phyloP scores from a whole-genome alignment of 2,888 invertebrate genomes.

The Pandemis corylana region DNA sequence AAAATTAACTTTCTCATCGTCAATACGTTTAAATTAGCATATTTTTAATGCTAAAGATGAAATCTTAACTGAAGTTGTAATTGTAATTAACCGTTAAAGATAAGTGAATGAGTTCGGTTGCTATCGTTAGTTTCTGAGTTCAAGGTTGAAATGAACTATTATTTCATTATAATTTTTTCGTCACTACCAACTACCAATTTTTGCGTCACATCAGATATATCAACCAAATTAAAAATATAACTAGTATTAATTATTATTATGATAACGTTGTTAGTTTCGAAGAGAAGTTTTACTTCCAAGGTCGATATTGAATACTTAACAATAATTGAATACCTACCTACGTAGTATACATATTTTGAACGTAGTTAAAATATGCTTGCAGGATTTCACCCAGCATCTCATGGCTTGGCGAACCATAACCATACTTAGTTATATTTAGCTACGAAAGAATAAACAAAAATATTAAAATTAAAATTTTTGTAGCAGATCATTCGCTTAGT shows the following conservation, averaged over 20 bases:
- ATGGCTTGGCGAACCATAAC: background rate
- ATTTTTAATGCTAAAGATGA: conserved; percentile 7
- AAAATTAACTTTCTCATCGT: conserved; percentile 4
- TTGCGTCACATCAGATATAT: background rate
- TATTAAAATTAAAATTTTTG: background rate
- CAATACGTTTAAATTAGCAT: background rate
- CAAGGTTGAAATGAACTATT: conserved; percentile 31
- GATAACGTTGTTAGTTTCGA: background rate
- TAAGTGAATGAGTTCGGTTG: conserved; percentile 20
- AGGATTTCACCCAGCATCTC: background rate
- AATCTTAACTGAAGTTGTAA: conserved; percentile 12
- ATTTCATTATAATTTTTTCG: conserved; percentile 11
- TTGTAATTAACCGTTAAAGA: conserved; percentile 21
- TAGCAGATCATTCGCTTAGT: background rate
- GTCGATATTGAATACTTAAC: background rate
- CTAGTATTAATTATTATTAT: background rate
- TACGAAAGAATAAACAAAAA: background rate
- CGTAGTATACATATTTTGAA: background rate
- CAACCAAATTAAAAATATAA: background rate
- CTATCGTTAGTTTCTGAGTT: conserved; percentile 23
- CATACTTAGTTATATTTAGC: background rate
- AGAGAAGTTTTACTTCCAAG: background rate
- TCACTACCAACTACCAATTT: background rate
- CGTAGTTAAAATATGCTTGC: background rate
- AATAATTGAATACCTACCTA: background rate